A percentile compares a stretch with the other conserved stretches of the same genome.
These are phyloP conservation scores for Ploceus nigricollis DNA, from an alignment of 2,113 vertebrate species.

Conservation along the genomic window DNA sequence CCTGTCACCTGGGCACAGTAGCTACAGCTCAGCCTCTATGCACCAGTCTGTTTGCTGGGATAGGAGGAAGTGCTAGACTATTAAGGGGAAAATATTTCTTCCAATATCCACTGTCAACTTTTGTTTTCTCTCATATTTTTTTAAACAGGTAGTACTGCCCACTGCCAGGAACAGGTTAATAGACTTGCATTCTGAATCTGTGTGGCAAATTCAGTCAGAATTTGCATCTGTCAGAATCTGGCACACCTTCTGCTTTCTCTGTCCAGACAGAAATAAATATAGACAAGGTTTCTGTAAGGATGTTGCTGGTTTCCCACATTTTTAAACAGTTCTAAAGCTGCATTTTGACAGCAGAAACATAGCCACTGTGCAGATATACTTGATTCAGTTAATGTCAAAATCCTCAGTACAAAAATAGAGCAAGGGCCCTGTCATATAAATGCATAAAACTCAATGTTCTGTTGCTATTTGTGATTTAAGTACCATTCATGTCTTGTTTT, in stretches of 20 bases:
- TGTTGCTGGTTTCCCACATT: background rate
- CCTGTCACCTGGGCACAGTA: background rate
- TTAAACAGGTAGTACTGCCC: background rate
- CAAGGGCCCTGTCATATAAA: background rate
- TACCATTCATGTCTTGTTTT: background rate
- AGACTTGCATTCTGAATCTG: background rate
- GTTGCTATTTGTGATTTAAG: background rate
- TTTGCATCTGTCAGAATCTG: background rate
- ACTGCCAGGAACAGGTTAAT: background rate
- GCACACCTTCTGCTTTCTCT: background rate
- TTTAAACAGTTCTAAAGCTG: background rate
- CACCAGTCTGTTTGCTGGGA: background rate
- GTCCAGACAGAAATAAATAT: background rate
- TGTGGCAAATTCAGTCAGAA: background rate
- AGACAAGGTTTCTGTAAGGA: background rate
- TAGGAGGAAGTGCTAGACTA: background rate
- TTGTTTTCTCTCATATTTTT: background rate
- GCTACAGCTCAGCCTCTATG: background rate
- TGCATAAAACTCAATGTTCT: constrained; percentile 1
- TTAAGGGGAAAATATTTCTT: background rate
- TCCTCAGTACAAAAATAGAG: background rate
- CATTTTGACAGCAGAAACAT: background rate
- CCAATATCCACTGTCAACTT: background rate
- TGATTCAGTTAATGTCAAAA: background rate
- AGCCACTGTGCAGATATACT: background rate